Evolutionary conservation across 2,797 vertebrate genomes (phyloP).

Genomic region (Oryzias dopingdopingensis): DNA sequence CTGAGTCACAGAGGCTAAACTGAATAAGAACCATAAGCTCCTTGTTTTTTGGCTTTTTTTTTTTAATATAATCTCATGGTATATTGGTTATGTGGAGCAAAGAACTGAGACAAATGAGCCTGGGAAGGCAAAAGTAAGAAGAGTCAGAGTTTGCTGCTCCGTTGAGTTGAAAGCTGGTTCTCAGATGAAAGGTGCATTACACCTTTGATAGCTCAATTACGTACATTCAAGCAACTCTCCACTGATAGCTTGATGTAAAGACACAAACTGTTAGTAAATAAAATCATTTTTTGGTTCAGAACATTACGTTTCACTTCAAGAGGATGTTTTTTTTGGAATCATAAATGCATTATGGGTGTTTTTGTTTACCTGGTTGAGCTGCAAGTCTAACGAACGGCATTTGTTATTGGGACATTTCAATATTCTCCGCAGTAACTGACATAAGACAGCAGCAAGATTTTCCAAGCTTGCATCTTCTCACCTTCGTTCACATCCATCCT

Average conservation of each 20-base stretch:
- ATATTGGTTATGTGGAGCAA: constrained; percentile 20
- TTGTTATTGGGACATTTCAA: too few relatives aligned
- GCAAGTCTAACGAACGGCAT: too few relatives aligned
- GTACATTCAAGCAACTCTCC: constrained; percentile 20
- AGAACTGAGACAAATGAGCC: constrained; percentile 52
- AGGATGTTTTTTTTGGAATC: constrained; percentile 1
- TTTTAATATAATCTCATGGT: constrained; percentile 45
- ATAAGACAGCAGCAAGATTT: too few relatives aligned
- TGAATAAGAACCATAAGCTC: constrained; percentile 51
- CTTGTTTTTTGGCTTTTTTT: constrained; percentile 39
- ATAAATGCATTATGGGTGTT: too few relatives aligned
- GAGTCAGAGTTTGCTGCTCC: constrained; percentile 11
- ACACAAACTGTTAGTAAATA: constrained; percentile 11
- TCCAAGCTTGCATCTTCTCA: too few relatives aligned
- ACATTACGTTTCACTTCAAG: constrained; percentile 1
- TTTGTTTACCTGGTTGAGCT: too few relatives aligned
- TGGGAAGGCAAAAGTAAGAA: constrained; percentile 34
- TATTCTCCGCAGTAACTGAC: too few relatives aligned
- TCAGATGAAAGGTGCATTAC: constrained; percentile 31
- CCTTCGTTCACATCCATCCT: too few relatives aligned
- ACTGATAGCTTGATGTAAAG: constrained; percentile 9
- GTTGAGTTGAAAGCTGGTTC: constrained; percentile 19
- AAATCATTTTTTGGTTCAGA: constrained; percentile 5
- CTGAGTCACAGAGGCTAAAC: constrained; percentile 22
- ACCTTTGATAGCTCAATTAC: constrained; percentile 31